phyloP scores from a whole-genome alignment of 1,140 invertebrate species.

The Bombus huntii region DNA sequence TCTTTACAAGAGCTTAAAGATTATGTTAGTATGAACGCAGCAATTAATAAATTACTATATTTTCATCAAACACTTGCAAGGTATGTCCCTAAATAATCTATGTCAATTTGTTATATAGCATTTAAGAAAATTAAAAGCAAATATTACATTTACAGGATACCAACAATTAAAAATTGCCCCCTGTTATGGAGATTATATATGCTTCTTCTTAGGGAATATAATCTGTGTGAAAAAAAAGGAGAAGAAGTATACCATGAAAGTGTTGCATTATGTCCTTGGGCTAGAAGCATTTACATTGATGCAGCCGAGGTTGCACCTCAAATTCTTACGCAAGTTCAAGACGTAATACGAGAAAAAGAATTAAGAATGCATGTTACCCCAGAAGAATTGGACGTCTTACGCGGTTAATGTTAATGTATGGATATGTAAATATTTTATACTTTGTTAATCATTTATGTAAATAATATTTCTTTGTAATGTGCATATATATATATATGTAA shows the following conservation, averaged over 20 bases:
- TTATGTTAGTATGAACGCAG: conserved; percentile 67
- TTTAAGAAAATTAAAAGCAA: conserved; percentile 20
- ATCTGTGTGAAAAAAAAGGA: conserved; percentile 77
- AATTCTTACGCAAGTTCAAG: conserved; percentile 85
- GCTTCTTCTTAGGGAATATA: conserved; percentile 80
- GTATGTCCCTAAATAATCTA: conserved; percentile 47
- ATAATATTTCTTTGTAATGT: background rate
- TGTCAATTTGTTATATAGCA: background rate
- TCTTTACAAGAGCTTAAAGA: conserved; percentile 61
- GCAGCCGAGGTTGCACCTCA: conserved; percentile 82
- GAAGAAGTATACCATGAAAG: conserved; percentile 79
- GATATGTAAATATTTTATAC: background rate
- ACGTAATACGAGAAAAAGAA: conserved; percentile 88
- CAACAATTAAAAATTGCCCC: conserved; percentile 81
- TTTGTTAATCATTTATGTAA: conserved; percentile 1
- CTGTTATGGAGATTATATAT: conserved; percentile 85
- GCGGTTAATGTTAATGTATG: conserved; percentile 73
- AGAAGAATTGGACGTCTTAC: conserved; percentile 87
- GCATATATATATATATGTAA: background rate
- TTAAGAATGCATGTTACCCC: conserved; percentile 87
- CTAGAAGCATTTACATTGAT: conserved; percentile 82
- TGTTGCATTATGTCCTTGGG: conserved; percentile 86
- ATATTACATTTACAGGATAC: conserved; percentile 63
- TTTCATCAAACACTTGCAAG: conserved; percentile 73
- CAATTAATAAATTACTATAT: conserved; percentile 77